phyloP scores from a whole-genome alignment of 2,797 vertebrate genomes.

The Tenualosa thibaudeaui region DNA sequence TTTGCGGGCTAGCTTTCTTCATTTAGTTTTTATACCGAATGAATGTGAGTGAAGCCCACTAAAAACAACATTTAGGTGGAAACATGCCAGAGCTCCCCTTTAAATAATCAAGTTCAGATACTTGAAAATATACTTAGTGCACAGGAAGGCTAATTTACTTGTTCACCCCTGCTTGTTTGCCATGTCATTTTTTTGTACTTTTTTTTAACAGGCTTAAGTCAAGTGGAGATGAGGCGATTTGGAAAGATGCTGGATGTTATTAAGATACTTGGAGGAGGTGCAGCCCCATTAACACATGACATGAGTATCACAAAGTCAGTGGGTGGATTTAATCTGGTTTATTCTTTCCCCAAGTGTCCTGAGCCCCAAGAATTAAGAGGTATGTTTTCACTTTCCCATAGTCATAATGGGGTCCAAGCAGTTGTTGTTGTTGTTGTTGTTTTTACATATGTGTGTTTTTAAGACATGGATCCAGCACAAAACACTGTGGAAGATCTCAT shows the following conservation, averaged over 20 bases:
- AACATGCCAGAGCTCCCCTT: too few species aligned
- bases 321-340: conserved; percentile 44
- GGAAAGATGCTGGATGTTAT: conserved; percentile 47
- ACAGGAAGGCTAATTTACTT: too few species aligned
- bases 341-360: conserved; percentile 59
- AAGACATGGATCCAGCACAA: conserved; percentile 61
- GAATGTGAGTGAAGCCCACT: too few species aligned
- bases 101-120: too few species aligned
- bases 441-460: not conserved
- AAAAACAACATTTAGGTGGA: too few species aligned
- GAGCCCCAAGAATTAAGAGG: conserved; percentile 51
- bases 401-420: too few species aligned
- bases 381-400: conserved; percentile 27
- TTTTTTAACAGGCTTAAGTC: conserved; percentile 45
- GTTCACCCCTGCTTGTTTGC: too few species aligned
- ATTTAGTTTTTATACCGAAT: too few species aligned
- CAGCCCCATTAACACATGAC: not conserved
- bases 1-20: too few species aligned
- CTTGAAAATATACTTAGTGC: too few species aligned
- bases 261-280: conserved; percentile 27
- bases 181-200: too few species aligned
- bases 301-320: conserved; percentile 32
- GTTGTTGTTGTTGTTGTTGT: too few species aligned
- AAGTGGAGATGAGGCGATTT: conserved; percentile 61
- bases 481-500: conserved; percentile 68